Evolutionary conservation across 2,888 invertebrate species (phyloP).

Genomic region (Sclerodermus sp.): DNA sequence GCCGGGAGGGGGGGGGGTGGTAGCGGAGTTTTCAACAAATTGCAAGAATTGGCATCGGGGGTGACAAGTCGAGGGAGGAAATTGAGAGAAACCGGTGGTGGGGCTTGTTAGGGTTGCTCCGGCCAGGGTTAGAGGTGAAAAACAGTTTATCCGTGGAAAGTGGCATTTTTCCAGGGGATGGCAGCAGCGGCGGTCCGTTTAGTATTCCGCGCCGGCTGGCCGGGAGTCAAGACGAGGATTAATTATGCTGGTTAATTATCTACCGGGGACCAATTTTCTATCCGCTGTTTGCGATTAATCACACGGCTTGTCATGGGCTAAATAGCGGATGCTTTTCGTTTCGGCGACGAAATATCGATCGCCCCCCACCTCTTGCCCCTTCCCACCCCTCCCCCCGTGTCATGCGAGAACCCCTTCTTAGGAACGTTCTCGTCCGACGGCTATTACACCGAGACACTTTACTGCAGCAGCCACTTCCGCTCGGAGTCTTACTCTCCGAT

Average conservation of each 20-base stretch:
- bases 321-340: constrained; percentile 29
- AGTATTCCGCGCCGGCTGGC: constrained; percentile 41
- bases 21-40: too few relatives aligned
- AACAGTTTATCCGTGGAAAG: too few relatives aligned
- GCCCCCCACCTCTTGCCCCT: neutral
- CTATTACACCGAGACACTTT: constrained; percentile 5
- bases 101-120: too few relatives aligned
- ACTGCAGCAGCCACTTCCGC: constrained; percentile 23
- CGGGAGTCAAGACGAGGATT: constrained; percentile 40
- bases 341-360: constrained; percentile 4
- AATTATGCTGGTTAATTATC: constrained; percentile 50
- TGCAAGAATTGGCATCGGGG: too few relatives aligned
- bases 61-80: too few relatives aligned
- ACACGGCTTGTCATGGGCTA: constrained; percentile 33
- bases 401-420: too few relatives aligned
- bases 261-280: constrained; percentile 49
- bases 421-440: constrained; percentile 9
- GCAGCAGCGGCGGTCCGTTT: constrained; percentile 23
- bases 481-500: constrained; percentile 22
- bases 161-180: too few relatives aligned
- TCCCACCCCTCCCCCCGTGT: neutral
- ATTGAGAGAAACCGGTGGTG: too few relatives aligned
- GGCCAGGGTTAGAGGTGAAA: too few relatives aligned
- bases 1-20: too few relatives aligned
- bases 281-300: constrained; percentile 44